phyloP scores from a whole-genome alignment of 2,888 invertebrate genomes.

The Idaea biselata region DNA sequence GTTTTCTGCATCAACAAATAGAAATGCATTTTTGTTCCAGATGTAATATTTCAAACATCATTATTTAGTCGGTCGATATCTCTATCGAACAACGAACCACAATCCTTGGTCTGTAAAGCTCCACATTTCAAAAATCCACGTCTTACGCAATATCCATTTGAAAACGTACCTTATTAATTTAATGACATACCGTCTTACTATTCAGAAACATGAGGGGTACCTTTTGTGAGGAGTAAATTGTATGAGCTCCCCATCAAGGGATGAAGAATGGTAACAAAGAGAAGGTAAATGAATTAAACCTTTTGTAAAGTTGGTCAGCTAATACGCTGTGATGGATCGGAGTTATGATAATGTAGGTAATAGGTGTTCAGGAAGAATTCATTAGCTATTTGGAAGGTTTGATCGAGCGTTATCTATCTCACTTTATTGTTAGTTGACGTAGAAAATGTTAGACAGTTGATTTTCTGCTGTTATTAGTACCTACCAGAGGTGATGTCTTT shows the following conservation, averaged over 20 bases:
- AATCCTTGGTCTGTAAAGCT: not conserved
- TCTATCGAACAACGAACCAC: too few species aligned
- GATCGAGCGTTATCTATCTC: conserved; percentile 1
- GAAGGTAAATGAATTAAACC: conserved; percentile 68
- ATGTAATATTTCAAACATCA: too few species aligned
- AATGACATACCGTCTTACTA: conserved; percentile 32
- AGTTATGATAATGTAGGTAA: conserved; percentile 31
- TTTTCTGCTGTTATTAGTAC: conserved; percentile 26
- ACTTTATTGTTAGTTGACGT: not conserved
- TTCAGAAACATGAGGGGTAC: conserved; percentile 51
- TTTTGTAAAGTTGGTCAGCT: conserved; percentile 55
- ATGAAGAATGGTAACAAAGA: conserved; percentile 62
- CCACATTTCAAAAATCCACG: not conserved
- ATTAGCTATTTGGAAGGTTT: conserved; percentile 2
- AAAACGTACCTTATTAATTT: conserved; percentile 29
- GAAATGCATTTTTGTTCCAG: too few species aligned
- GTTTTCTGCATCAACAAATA: too few species aligned
- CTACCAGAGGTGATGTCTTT: not conserved
- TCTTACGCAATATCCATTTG: conserved; percentile 21
- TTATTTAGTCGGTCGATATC: too few species aligned
- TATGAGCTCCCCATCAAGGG: conserved; percentile 52
- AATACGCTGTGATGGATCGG: not conserved
- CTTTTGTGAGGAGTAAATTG: conserved; percentile 62
- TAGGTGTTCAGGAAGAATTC: conserved; percentile 5
- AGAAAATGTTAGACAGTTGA: conserved; percentile 30